Evolutionary conservation across 2,797 vertebrate genomes (phyloP), one percentile per base, ranked within the genome.

Genomic region (Botia almorhae): DNA sequence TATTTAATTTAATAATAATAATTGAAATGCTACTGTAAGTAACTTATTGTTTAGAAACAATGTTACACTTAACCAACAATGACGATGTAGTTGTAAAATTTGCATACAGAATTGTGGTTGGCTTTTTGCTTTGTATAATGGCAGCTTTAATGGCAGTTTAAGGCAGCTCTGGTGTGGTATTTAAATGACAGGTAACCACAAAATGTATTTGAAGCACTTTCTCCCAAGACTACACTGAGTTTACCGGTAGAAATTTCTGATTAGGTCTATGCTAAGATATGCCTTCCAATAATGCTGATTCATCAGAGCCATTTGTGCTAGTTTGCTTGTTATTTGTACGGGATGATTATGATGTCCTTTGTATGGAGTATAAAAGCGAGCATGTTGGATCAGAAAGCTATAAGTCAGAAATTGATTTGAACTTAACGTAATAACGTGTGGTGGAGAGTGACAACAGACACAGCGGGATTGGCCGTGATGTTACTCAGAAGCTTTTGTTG

Each of bases 401-500:
- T 61, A 50, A 12, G 48, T 46, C 14, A 4, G 26, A 70, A 78
- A 70, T 51, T 70, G 23, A 69, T 23, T 70, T 46, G 16, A 56
- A 68, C 33, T 58, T 48, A 14, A 69, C 46, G 7, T 51, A 46
- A 70, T 51, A 60, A 78, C 55, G 21, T 63, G 26, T 12, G 11
- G 11, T n/a, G 29, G 46, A 51, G 17, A 50, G 43, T 58, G 36
- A 33, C 17, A 19, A 67, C 51, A 46, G 33, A 46, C 3, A 14
- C 36, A 74, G n/a, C n/a, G 8, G 5, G 14, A 17, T 6, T 6
- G 14, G 7, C 33, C 53, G 50, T 70, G 48, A 21, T 61, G 43
- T 51, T 23, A 12, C 55, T 70, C 43, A 70, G 10, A 65, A 61
- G 76, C 76, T 70, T 78, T 78, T 51, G 70, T 70, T 23, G 2